Base-by-base conservation (phyloP, 2,797 vertebrate species). In the Thunnus albacares region DNA sequence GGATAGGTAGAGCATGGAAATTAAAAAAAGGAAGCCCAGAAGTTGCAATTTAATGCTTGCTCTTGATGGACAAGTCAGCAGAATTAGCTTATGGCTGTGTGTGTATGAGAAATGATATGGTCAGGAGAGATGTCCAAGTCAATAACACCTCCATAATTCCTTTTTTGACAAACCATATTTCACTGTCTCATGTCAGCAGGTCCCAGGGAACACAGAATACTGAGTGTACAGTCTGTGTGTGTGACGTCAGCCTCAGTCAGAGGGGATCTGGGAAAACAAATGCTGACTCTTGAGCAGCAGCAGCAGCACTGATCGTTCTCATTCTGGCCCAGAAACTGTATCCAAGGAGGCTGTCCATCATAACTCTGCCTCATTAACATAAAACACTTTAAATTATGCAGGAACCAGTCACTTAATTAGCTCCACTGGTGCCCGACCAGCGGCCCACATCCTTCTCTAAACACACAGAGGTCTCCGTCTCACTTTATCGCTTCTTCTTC, bases 341-440 rank as follows among this genome's bases (percentile, higher is more conserved):
- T 84, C 62, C 78, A 43, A 81, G 70, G 49, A 87, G 86, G 70
- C 76, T 33, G 59, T 77, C 74, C 66, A 58, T 83, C 80, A 68
- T 70, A 69, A 47, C 30, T 65, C 52, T 38, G 11, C 33, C 64
- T 62, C 63, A 89, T 92, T 91, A 85, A 78, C 82, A 88, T 89
- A 82, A 70, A 86, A 79, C 52, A 68, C 79, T 85, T 77, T 83
- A 57, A 90, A 90, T 91, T 85, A 92, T 90, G 88, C 86, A 88
- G 68, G 67, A 83, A 83, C 65, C 63, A 77, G 76, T 63, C 79
- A 67, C 57, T 85, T 91, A 90, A 91, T 91, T 91, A 90, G 78
- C 81, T 93, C 87, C 90, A 88, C 63, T 89, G 90, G 83, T 83
- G 72, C 78, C n/a, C 57, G 52, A 81, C 22, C 71, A 81, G 33